A percentile compares a stretch with the other conserved stretches of the same genome.
phyloP scores from a whole-genome alignment of 2,888 invertebrate genomes.

The Chrysodeixis includens region DNA sequence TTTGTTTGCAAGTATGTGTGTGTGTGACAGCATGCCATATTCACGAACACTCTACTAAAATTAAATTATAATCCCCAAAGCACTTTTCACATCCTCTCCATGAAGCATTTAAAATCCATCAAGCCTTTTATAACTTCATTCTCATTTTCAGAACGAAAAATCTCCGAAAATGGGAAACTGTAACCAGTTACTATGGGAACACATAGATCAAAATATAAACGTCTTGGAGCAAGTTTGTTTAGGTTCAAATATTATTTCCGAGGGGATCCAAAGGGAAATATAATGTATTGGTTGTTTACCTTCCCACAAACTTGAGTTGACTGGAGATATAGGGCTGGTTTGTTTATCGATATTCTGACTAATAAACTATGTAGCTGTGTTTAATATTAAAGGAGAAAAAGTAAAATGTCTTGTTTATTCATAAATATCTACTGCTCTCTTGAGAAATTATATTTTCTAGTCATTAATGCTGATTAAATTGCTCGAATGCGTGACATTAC shows the following conservation, averaged over 20 bases:
- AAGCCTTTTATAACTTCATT: neutral
- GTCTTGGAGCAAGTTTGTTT: slow-evolving; percentile 10
- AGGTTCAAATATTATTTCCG: slow-evolving; percentile 7
- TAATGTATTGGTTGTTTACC: slow-evolving; percentile 6
- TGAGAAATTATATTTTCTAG: no score
- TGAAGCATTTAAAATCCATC: neutral
- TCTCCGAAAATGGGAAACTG: neutral
- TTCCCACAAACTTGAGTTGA: neutral
- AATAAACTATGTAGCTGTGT: neutral
- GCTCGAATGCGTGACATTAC: no score
- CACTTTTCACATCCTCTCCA: neutral
- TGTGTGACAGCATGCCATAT: no score
- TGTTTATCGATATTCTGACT: slow-evolving; percentile 1
- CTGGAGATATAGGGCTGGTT: slow-evolving; percentile 12
- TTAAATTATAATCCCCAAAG: no score
- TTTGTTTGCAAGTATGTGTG: no score
- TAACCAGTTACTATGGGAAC: neutral
- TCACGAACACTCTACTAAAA: no score
- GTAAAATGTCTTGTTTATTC: no score
- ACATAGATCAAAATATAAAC: slow-evolving; percentile 6
- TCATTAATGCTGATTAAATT: no score
- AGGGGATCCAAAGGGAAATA: slow-evolving; percentile 4
- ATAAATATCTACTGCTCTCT: no score
- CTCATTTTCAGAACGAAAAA: neutral
- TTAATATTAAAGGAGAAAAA: neutral